Percentiles rank a stretch among this genome's conserved stretches.
phyloP scores from a whole-genome alignment of 2,113 vertebrate genomes.

The Ceyx margarethae region DNA sequence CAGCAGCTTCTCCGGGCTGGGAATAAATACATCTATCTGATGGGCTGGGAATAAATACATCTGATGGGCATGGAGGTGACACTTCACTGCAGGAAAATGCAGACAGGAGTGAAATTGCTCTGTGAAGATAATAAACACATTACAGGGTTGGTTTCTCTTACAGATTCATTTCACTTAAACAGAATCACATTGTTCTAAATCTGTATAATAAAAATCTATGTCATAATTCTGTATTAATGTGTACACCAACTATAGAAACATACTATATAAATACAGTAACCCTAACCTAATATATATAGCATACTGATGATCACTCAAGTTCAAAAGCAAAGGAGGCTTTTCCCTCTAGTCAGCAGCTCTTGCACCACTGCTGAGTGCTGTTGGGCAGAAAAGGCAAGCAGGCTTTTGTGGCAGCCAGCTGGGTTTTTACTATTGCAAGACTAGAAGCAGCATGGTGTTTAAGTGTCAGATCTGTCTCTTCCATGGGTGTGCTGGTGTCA shows the following conservation, averaged over 20 bases:
- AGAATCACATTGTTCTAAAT: not conserved
- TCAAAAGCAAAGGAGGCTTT: not conserved
- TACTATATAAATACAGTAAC: too few relatives aligned
- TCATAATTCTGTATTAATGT: not conserved
- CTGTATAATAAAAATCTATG: too few relatives aligned
- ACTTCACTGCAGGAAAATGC: not conserved
- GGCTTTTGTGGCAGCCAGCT: not conserved
- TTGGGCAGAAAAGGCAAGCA: not conserved
- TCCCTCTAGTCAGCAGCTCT: rapidly evolving
- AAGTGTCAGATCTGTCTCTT: not conserved
- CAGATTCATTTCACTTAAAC: not conserved
- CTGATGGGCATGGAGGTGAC: not conserved
- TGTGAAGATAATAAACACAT: not conserved
- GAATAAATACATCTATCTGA: too few relatives aligned
- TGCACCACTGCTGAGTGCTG: not conserved
- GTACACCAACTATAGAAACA: not conserved
- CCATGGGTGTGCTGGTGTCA: not conserved
- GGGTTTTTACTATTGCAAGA: not conserved
- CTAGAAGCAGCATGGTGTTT: not conserved
- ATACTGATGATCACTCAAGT: not conserved
- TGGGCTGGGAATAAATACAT: not conserved
- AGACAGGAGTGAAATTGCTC: not conserved
- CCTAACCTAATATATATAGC: not conserved
- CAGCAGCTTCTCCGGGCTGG: too few relatives aligned
- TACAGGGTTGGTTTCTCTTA: not conserved